These are phyloP conservation scores for Passer domesticus DNA, from an alignment of 2,113 vertebrate genomes.

Conservation along the genomic window DNA sequence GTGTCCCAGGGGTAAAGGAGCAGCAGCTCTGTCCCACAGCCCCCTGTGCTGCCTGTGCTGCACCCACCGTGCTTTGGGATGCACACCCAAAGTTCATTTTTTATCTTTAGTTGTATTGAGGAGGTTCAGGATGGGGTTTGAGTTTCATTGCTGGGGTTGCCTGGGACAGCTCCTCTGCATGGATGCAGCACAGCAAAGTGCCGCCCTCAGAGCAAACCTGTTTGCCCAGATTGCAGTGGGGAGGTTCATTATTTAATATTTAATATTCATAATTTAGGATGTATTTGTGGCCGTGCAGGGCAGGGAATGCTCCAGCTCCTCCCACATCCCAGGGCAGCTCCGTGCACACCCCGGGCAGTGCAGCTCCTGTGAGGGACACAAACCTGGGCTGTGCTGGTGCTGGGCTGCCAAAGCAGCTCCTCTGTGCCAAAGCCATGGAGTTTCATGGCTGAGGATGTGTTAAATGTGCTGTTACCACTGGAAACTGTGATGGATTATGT, in stretches of 20 bases:
- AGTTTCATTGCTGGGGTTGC: background rate
- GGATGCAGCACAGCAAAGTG: background rate
- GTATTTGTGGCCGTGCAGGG: background rate
- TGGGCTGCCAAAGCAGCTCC: background rate
- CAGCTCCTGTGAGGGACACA: background rate
- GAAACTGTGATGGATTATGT: background rate
- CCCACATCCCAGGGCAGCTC: background rate
- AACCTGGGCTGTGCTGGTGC: background rate
- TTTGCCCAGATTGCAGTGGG: background rate
- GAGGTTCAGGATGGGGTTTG: background rate
- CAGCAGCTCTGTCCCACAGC: background rate
- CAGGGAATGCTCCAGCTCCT: background rate
- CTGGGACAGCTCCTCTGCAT: background rate
- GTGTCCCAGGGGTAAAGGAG: background rate
- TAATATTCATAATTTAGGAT: background rate
- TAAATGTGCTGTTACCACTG: background rate
- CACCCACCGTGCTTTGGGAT: accelerated
- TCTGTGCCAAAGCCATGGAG: background rate
- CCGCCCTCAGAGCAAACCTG: background rate
- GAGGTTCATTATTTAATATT: background rate
- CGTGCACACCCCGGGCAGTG: accelerated
- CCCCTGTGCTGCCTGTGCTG: background rate
- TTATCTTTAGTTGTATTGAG: background rate
- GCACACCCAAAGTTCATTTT: background rate
- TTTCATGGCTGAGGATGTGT: background rate